Base-by-base conservation (phyloP, 2,113 vertebrate genomes). In the Vulpes ferrilata region DNA sequence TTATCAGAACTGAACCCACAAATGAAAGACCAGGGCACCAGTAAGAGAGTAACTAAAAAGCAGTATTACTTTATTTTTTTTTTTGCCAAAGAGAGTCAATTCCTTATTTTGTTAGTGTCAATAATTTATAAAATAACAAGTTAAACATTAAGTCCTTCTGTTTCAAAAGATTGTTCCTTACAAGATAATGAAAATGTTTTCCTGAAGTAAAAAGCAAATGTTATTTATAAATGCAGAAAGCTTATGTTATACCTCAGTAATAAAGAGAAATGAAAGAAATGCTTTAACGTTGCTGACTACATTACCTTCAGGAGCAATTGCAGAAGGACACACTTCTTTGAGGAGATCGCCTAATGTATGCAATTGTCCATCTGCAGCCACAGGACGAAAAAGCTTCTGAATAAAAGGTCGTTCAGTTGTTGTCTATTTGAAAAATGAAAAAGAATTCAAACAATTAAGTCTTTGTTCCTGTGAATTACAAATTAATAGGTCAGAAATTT, bases 331-430 rank as follows among this genome's bases (percentile, higher is more conserved):
- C 97, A 99, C 98, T 98, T 99, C 99, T 98, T 98, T 99, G 91
- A 99, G 98, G 90, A 99, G 99, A 98, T 99, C 99, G 57, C 99
- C 99, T 51, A 99, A 98, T 2, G 99, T 99, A 97, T 99, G 99
- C 32, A 98, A 59, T 20, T 99, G 99, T 93, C 99, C 99, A 97
- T 99, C 99, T 84, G 99, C 90, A 88, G 99, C 99, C 98, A 99
- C 71, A 12, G 99, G 99, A 62, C 99, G 99, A 98, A 99, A 99
- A 32, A 99, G 99, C 97, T 99, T 99, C 99, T 99, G 99, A 98
- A 99, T 99, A 98, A 99, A 99, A 83, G 99, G 99, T 79, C 99
- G 98, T 88, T 99, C 99, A 82, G 99, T 99, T 67, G 98, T 99
- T 25, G 99, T 99, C 99, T 99, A 98, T 62, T 90, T 96, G 60